Evolutionary conservation across 2,797 vertebrate genomes (phyloP).

Genomic region (Centropyge bicolor): DNA sequence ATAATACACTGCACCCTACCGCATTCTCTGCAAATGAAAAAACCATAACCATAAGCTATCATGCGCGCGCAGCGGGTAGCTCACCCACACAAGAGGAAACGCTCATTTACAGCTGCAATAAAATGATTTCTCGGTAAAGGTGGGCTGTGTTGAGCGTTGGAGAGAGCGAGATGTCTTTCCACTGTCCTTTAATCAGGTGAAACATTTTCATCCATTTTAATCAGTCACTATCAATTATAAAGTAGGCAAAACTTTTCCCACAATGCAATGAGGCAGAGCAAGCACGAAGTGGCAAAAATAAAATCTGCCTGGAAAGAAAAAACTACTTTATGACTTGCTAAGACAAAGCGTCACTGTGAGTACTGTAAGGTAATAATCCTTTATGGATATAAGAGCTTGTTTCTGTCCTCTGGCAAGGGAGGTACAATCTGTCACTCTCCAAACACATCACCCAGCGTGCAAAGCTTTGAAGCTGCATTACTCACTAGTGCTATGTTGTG

Average conservation of each 20-base stretch:
- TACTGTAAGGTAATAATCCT: slow-evolving; percentile 46
- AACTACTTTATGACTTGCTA: slow-evolving; percentile 33
- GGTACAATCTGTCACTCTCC: slow-evolving; percentile 26
- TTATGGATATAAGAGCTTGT: slow-evolving; percentile 45
- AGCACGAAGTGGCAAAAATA: slow-evolving; percentile 19
- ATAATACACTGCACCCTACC: slow-evolving; percentile 62
- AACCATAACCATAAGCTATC: slow-evolving; percentile 78
- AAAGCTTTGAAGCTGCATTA: slow-evolving; percentile 31
- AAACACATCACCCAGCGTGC: slow-evolving; percentile 28
- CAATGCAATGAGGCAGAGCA: slow-evolving; percentile 33
- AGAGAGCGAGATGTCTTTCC: slow-evolving; percentile 39
- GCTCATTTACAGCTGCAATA: slow-evolving; percentile 56
- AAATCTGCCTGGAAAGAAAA: slow-evolving; percentile 19
- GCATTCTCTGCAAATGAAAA: slow-evolving; percentile 71
- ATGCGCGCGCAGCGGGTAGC: slow-evolving; percentile 65
- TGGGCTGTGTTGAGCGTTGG: slow-evolving; percentile 36
- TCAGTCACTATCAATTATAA: slow-evolving; percentile 46
- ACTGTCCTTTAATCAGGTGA: slow-evolving; percentile 62
- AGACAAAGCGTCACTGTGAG: slow-evolving; percentile 15
- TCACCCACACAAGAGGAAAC: slow-evolving; percentile 47
- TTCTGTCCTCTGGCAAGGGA: slow-evolving; percentile 63
- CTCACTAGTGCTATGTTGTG: neutral
- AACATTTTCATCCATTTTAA: slow-evolving; percentile 47
- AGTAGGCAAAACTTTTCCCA: slow-evolving; percentile 35
- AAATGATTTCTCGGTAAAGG: slow-evolving; percentile 58